A percentile compares a stretch with the other conserved stretches of the same genome.
Evolutionary conservation across 2,888 invertebrate genomes (phyloP).

Genomic region (Malthinus seriepunctatus): DNA sequence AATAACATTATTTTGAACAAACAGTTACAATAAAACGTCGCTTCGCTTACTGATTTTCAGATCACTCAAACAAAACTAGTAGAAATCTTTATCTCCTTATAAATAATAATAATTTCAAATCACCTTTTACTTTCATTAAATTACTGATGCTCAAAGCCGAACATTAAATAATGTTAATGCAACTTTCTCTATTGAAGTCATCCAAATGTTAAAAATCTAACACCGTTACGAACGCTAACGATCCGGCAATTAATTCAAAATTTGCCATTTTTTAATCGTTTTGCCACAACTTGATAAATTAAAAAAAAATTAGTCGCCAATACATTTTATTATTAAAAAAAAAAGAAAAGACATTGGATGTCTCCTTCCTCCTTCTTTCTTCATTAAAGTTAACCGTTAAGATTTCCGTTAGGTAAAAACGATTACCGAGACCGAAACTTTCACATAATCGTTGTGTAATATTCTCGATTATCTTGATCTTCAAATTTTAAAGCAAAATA

Average conservation of each 20-base stretch:
- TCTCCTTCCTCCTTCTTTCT: background rate
- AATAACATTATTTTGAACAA: slow-evolving; percentile 1
- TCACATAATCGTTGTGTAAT: slow-evolving; percentile 2
- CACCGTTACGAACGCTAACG: background rate
- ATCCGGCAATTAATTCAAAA: background rate
- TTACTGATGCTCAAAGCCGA: slow-evolving; percentile 12
- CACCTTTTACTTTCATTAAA: slow-evolving; percentile 24
- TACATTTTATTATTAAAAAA: background rate
- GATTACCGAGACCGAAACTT: slow-evolving; percentile 2
- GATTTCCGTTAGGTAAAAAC: slow-evolving; percentile 14
- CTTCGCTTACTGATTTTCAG: slow-evolving; percentile 11
- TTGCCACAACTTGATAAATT: background rate
- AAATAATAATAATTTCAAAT: slow-evolving; percentile 16
- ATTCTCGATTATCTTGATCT: too few relatives aligned
- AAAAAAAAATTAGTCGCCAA: background rate
- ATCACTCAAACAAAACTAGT: slow-evolving; percentile 12
- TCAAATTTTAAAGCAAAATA: too few relatives aligned
- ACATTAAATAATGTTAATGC: slow-evolving; percentile 11
- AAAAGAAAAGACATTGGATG: background rate
- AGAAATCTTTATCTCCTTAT: slow-evolving; percentile 15
- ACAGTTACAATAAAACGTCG: slow-evolving; percentile 6
- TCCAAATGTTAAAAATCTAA: slow-evolving; percentile 6
- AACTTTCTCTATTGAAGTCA: slow-evolving; percentile 15
- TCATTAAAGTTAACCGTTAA: slow-evolving; percentile 11
- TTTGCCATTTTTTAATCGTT: background rate